phyloP scores from a whole-genome alignment of 2,113 vertebrate species.

The Phyllostomus discolor region DNA sequence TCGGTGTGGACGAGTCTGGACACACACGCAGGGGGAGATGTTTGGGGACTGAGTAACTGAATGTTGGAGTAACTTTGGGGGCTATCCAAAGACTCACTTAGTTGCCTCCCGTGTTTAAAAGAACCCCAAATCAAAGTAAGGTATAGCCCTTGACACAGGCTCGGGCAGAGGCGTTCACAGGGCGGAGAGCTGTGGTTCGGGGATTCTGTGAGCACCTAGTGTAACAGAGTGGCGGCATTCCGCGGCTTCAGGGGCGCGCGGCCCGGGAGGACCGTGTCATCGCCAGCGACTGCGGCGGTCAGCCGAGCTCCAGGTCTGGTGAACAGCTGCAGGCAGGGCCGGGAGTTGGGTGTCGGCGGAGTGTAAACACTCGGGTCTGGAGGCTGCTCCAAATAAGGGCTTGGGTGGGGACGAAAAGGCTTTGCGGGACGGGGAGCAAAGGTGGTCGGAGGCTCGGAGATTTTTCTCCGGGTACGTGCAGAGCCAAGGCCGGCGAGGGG shows the following conservation, averaged over 20 bases:
- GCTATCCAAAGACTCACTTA: not conserved
- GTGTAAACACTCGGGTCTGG: not conserved
- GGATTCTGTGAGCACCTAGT: not conserved
- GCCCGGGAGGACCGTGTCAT: not conserved
- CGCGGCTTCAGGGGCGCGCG: accelerated
- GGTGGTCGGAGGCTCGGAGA: not conserved
- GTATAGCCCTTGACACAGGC: not conserved
- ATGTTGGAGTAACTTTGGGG: not conserved
- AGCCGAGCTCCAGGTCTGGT: not conserved
- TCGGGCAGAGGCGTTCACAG: not conserved
- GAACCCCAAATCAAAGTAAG: not conserved
- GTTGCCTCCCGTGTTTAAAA: not conserved
- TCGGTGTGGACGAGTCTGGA: not conserved
- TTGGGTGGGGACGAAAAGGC: not conserved
- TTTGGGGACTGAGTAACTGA: no score
- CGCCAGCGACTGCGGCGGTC: not conserved
- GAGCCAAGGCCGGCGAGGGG: not conserved
- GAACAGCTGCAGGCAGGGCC: not conserved
- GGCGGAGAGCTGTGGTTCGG: not conserved
- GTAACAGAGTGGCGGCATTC: not conserved
- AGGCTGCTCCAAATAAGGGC: not conserved
- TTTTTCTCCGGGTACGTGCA: accelerated
- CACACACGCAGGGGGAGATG: not conserved
- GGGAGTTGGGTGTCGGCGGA: not conserved
- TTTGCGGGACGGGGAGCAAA: not conserved